Evolutionary conservation across 2,113 vertebrate species (phyloP).

Genomic region (Isichthys henryi): DNA sequence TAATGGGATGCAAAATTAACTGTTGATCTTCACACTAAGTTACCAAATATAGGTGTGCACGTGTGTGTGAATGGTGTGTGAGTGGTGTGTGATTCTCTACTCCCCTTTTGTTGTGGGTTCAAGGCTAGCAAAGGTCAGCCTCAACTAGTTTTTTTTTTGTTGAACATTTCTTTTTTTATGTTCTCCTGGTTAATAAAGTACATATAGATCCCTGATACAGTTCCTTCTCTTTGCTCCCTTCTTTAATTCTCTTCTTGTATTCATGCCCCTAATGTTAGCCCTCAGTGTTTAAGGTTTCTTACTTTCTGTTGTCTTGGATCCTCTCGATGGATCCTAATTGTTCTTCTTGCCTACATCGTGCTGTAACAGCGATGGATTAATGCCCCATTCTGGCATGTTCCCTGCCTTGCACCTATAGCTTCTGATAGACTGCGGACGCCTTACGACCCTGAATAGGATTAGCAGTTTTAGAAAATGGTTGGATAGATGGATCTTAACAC

Average conservation of each 20-base stretch:
- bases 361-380: not conserved
- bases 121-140: not conserved
- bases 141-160: not conserved
- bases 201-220: not conserved
- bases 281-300: not conserved
- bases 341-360: not conserved
- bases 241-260: not conserved
- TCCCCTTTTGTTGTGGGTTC: not conserved
- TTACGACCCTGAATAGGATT: not conserved
- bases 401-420: not conserved
- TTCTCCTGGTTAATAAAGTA: not conserved
- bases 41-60: not conserved
- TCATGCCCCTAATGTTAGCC: not conserved
- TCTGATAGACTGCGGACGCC: not conserved
- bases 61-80: not conserved
- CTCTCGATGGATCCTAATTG: not conserved
- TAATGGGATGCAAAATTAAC: not conserved
- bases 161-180: not conserved
- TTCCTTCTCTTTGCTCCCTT: no score
- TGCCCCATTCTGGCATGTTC: not conserved
- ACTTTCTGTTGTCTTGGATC: not conserved
- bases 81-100: not conserved
- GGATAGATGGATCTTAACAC: not conserved
- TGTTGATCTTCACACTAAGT: not conserved
- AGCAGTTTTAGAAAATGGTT: not conserved